Percentiles rank a stretch among this genome's conserved stretches.
phyloP scores from a whole-genome alignment of 2,113 vertebrate species.

The Helogale parvula region DNA sequence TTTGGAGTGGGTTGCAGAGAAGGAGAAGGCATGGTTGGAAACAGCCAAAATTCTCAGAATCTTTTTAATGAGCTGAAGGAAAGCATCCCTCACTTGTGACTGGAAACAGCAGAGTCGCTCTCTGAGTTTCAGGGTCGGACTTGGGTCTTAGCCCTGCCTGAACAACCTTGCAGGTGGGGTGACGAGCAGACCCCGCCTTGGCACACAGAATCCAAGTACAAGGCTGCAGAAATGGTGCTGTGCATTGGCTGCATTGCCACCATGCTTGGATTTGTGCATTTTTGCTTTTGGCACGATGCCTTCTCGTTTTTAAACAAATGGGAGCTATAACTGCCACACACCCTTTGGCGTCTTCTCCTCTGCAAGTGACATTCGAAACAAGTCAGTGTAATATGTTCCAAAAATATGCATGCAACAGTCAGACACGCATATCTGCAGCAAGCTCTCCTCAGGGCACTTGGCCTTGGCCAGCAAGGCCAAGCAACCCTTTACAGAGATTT shows the following conservation, averaged over 20 bases:
- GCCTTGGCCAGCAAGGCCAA: not conserved
- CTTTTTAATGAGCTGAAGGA: not conserved
- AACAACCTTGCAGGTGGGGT: accelerated
- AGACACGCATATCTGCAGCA: conserved; percentile 40
- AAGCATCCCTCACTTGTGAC: not conserved
- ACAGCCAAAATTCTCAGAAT: not conserved
- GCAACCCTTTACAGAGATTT: not conserved
- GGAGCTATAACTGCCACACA: conserved; percentile 39
- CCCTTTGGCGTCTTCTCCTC: conserved; percentile 13
- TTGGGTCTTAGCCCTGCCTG: not conserved
- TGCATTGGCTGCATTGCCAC: not conserved
- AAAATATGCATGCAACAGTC: conserved; percentile 52
- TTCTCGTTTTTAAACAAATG: conserved; percentile 38
- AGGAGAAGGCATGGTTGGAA: not conserved
- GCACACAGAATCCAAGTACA: not conserved
- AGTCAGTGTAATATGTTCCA: conserved; percentile 12
- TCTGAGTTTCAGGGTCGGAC: not conserved
- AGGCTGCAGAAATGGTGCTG: not conserved
- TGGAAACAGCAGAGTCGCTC: not conserved
- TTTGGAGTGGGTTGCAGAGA: not conserved
- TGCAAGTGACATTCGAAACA: conserved; percentile 34
- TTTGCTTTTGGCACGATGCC: not conserved
- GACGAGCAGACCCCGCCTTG: not conserved
- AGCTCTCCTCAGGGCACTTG: not conserved
- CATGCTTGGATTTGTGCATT: not conserved